Conservation (phyloP, 2,113 vertebrate genomes). For the Urocolius indicus region DNA sequence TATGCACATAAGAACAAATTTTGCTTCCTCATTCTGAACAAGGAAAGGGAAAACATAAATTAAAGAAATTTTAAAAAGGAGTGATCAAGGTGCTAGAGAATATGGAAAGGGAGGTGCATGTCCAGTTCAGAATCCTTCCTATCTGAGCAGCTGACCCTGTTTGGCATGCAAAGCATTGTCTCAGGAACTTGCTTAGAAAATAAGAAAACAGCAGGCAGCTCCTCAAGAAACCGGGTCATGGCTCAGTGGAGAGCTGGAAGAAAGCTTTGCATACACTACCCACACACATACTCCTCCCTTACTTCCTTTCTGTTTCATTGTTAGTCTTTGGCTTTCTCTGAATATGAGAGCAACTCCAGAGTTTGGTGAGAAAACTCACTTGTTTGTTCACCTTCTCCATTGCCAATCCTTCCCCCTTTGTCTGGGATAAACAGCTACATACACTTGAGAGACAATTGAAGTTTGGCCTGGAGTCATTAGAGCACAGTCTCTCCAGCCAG, state of each 20-base stretch:
- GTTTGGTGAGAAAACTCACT: neutral
- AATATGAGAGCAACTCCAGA: neutral
- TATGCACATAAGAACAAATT: neutral
- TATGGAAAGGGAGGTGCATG: neutral
- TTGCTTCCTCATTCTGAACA: neutral
- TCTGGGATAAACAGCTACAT: neutral
- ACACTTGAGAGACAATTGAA: neutral
- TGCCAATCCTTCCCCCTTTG: neutral
- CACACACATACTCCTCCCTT: neutral
- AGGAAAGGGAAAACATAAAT: neutral
- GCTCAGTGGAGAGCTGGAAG: slow-evolving; percentile 19
- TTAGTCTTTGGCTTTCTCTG: neutral
- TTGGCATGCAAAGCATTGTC: slow-evolving; percentile 52
- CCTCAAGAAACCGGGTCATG: slow-evolving; percentile 39
- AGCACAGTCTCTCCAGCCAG: neutral
- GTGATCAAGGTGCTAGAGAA: neutral
- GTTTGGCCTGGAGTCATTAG: neutral
- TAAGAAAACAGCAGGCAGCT: slow-evolving; percentile 51
- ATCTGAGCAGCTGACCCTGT: neutral
- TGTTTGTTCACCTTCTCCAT: neutral
- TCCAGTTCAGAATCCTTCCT: neutral
- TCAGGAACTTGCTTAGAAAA: slow-evolving; percentile 45
- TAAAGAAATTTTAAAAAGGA: neutral
- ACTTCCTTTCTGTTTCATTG: neutral
- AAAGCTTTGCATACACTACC: neutral